These are phyloP conservation scores for Anagrus nilaparvatae DNA, from an alignment of 1,140 invertebrate species.

Conservation along the genomic window DNA sequence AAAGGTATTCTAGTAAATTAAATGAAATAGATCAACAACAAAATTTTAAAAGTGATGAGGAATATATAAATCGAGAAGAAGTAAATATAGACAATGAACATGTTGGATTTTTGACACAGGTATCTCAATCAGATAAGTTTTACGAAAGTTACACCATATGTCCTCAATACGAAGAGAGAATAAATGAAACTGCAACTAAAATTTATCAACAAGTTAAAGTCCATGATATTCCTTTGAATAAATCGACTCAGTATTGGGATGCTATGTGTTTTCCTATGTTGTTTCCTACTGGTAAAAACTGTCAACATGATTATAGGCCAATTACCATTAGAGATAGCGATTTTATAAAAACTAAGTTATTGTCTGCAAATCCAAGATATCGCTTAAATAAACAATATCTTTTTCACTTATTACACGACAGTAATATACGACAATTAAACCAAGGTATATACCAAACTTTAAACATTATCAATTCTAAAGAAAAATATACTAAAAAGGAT, in stretches of 20 bases:
- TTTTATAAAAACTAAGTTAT: slow-evolving; percentile 23
- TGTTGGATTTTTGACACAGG: background rate
- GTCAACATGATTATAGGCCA: slow-evolving; percentile 18
- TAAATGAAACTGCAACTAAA: slow-evolving; percentile 13
- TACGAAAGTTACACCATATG: background rate
- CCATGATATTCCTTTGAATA: slow-evolving; percentile 19
- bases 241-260: slow-evolving; percentile 19
- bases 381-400: slow-evolving; percentile 26
- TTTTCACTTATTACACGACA: slow-evolving; percentile 25
- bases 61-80: background rate
- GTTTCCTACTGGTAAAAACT: slow-evolving; percentile 22
- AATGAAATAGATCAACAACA: background rate
- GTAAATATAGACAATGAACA: too few species aligned
- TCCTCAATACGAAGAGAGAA: slow-evolving; percentile 1
- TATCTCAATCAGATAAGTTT: slow-evolving; percentile 1
- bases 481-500: slow-evolving; percentile 18
- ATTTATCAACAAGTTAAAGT: slow-evolving; percentile 30
- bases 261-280: slow-evolving; percentile 27
- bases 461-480: slow-evolving; percentile 21
- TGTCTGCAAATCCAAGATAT: slow-evolving; percentile 22
- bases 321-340: slow-evolving; percentile 19
- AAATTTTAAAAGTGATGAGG: background rate
- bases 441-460: slow-evolving; percentile 27
- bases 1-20: background rate
- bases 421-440: slow-evolving; percentile 21